Conservation (phyloP, 2,888 invertebrate species). For the Copidosoma aretas region DNA sequence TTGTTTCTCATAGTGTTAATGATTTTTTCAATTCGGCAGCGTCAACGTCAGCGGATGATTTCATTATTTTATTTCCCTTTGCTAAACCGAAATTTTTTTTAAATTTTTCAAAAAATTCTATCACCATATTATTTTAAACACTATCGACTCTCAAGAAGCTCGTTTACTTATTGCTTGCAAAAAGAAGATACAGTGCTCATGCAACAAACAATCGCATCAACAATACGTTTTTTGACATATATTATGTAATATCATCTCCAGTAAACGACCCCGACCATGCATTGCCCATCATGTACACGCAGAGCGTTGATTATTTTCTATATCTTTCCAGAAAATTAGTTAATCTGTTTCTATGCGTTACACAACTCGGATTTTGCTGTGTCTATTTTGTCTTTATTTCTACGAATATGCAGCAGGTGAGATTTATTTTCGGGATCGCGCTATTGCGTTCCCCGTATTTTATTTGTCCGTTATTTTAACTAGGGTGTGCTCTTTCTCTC, state of each 20-base stretch:
- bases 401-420: conserved; percentile 80
- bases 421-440: conserved; percentile 28
- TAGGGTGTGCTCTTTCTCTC: no score
- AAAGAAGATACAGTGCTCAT: no score
- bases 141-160: no score
- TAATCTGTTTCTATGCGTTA: conserved; percentile 87
- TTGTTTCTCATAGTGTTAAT: no score
- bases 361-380: conserved; percentile 98
- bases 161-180: no score
- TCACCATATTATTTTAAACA: no score
- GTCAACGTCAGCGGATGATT: conserved; percentile 38
- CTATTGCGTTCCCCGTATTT: conserved; percentile 2
- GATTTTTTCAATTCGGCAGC: conserved; percentile 46
- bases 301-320: conserved; percentile 24
- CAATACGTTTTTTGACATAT: conserved; percentile 8
- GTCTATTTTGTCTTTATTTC: conserved; percentile 96
- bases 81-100: no score
- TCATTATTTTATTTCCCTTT: no score
- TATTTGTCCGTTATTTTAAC: neutral
- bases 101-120: no score
- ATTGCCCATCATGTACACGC: neutral
- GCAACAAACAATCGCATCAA: conserved; percentile 1
- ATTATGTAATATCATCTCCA: neutral
- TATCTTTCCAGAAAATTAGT: conserved; percentile 66
- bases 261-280: neutral